A percentile compares a stretch with the other conserved stretches of the same genome.
These are phyloP conservation scores for Pammene aurita DNA, from an alignment of 2,888 invertebrate genomes.

Conservation along the genomic window DNA sequence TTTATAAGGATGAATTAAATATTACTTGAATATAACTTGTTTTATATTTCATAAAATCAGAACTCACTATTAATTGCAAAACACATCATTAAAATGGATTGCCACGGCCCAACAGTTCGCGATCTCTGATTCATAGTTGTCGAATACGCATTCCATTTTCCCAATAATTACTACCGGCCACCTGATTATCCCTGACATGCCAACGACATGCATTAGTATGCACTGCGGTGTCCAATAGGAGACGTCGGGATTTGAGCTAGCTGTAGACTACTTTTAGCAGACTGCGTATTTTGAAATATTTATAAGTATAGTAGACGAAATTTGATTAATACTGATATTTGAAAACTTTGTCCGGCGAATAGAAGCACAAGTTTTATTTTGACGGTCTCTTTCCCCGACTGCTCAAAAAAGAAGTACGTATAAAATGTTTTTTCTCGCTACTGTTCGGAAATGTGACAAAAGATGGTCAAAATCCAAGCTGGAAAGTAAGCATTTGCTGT, in stretches of 20 bases:
- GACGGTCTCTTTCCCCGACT: too few relatives aligned
- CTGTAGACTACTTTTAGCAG: not conserved
- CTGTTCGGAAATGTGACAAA: too few relatives aligned
- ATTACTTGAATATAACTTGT: too few relatives aligned
- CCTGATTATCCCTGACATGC: constrained; percentile 23
- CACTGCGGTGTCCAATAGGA: constrained; percentile 19
- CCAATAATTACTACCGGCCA: constrained; percentile 28
- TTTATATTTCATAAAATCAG: not conserved
- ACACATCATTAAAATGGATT: constrained; percentile 23
- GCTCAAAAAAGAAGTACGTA: too few relatives aligned
- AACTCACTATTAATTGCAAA: not conserved
- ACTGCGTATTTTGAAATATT: not conserved
- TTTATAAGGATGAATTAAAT: too few relatives aligned
- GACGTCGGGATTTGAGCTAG: constrained; percentile 4
- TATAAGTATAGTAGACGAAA: not conserved
- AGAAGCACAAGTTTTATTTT: too few relatives aligned
- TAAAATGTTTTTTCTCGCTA: too few relatives aligned
- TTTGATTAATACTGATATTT: too few relatives aligned
- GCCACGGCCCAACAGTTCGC: constrained; percentile 15
- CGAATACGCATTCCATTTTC: constrained; percentile 26
- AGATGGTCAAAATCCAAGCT: too few relatives aligned
- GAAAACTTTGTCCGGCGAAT: too few relatives aligned
- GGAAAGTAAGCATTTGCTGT: too few relatives aligned
- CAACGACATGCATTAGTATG: not conserved
- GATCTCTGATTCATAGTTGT: constrained; percentile 29